A percentile compares a stretch with the other conserved stretches of the same genome.
phyloP scores from a whole-genome alignment of 2,113 vertebrate species.

The Colistium nudipinnis region DNA sequence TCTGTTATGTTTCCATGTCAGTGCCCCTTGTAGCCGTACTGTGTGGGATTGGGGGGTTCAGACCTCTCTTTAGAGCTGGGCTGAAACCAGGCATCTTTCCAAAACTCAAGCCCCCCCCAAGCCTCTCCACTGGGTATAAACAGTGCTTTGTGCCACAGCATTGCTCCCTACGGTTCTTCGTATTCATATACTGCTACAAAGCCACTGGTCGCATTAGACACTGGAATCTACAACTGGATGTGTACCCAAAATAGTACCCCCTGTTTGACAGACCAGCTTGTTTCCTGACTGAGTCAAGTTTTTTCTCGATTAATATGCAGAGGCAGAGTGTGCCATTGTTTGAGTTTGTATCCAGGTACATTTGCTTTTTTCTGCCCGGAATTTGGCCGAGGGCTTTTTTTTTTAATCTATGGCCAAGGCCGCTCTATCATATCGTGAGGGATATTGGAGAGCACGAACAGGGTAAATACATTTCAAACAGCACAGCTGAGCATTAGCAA shows the following conservation, averaged over 20 bases:
- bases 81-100: conserved; percentile 72
- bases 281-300: conserved; percentile 43
- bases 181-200: conserved; percentile 63
- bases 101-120: conserved; percentile 49
- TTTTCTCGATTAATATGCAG: conserved; percentile 39
- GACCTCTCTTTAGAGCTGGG: conserved; percentile 65
- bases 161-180: conserved; percentile 61
- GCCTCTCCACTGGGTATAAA: conserved; percentile 66
- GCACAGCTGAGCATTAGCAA: conserved; percentile 70
- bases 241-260: conserved; percentile 35
- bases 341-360: conserved; percentile 20
- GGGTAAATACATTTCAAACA: conserved; percentile 73
- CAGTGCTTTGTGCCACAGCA: conserved; percentile 61
- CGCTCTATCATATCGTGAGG: conserved; percentile 14
- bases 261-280: conserved; percentile 55
- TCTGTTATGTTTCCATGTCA: conserved; percentile 78
- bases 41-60: conserved; percentile 53
- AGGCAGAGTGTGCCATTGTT: conserved; percentile 14
- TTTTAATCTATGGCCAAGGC: conserved; percentile 46
- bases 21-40: conserved; percentile 67
- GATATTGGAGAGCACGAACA: conserved; percentile 53
- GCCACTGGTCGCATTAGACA: conserved; percentile 43
- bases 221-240: conserved; percentile 50
- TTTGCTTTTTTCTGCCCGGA: conserved; percentile 30
- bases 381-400: conserved; percentile 53